phyloP scores from a whole-genome alignment of 2,113 vertebrate genomes.

The Odontophorus gujanensis region DNA sequence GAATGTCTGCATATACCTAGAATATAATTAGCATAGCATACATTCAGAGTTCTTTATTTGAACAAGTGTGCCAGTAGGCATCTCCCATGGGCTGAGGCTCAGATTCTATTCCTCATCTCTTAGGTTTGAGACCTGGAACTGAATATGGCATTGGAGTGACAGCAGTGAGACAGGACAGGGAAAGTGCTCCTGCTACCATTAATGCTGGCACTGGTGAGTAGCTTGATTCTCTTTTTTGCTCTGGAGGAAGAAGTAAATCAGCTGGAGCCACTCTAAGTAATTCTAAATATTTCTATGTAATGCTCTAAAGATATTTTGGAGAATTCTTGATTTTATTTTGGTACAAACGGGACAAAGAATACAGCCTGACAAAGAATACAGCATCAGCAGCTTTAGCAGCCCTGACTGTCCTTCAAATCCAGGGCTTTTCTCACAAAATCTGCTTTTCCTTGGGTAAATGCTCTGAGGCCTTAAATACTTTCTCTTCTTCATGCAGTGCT shows the following conservation, averaged over 20 bases:
- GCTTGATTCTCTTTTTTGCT: not conserved
- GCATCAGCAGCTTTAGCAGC: not conserved
- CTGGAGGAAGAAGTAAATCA: not conserved
- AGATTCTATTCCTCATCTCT: not conserved
- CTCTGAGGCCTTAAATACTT: not conserved
- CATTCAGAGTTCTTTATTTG: not conserved
- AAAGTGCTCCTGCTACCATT: constrained; percentile 92
- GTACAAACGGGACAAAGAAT: not conserved
- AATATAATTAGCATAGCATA: not conserved
- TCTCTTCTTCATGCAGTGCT: not conserved
- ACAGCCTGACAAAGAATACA: not conserved
- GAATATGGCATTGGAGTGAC: constrained; percentile 98
- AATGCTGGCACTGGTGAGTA: constrained; percentile 93
- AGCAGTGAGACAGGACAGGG: constrained; percentile 89
- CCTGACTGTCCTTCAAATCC: not conserved
- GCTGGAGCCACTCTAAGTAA: not conserved
- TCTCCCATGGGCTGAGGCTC: not conserved
- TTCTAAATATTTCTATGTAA: not conserved
- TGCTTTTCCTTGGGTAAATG: not conserved
- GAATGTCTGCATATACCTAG: not conserved
- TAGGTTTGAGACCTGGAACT: constrained; percentile 92
- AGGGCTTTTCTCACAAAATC: not conserved
- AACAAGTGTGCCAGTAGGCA: not conserved
- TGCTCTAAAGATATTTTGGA: not conserved
- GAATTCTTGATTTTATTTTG: not conserved